phyloP scores from a whole-genome alignment of 2,797 vertebrate species.

The Cryptoblepharus egeriae region DNA sequence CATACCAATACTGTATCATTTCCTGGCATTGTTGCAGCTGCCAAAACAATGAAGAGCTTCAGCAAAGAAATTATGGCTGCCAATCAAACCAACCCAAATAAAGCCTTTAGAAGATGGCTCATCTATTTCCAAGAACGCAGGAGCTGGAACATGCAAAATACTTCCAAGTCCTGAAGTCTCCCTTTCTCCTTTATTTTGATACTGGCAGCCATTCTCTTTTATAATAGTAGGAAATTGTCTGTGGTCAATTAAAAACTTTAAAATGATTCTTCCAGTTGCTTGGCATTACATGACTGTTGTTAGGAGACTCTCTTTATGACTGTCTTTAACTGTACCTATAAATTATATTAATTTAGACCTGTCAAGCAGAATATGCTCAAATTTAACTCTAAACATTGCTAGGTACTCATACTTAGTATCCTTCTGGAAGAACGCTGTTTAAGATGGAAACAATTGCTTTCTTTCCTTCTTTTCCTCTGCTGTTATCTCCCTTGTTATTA shows the following conservation, averaged over 20 bases:
- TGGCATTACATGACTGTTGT: not conserved
- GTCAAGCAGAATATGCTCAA: not conserved
- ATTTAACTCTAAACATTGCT: not conserved
- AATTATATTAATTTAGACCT: not conserved
- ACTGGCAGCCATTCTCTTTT: not conserved
- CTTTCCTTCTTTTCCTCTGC: too few species aligned
- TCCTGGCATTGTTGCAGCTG: constrained; percentile 39
- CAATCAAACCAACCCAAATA: constrained; percentile 49
- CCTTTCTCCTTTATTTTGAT: not conserved
- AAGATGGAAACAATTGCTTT: too few species aligned
- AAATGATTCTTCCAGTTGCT: constrained; percentile 10
- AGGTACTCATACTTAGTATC: not conserved
- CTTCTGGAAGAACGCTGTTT: not conserved
- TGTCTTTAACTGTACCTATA: not conserved
- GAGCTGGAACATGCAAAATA: not conserved
- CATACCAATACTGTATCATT: constrained; percentile 29
- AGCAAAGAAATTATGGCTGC: constrained; percentile 62
- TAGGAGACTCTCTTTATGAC: constrained; percentile 4
- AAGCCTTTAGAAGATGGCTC: constrained; percentile 16
- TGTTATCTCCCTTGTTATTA: too few species aligned
- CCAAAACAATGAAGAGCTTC: constrained; percentile 39
- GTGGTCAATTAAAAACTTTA: not conserved
- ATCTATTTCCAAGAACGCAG: not conserved
- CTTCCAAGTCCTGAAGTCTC: not conserved
- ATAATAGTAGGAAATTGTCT: constrained; percentile 24